These are phyloP conservation scores for Typhlomys cinereus DNA, from an alignment of 2,113 vertebrate genomes.

Conservation along the genomic window DNA sequence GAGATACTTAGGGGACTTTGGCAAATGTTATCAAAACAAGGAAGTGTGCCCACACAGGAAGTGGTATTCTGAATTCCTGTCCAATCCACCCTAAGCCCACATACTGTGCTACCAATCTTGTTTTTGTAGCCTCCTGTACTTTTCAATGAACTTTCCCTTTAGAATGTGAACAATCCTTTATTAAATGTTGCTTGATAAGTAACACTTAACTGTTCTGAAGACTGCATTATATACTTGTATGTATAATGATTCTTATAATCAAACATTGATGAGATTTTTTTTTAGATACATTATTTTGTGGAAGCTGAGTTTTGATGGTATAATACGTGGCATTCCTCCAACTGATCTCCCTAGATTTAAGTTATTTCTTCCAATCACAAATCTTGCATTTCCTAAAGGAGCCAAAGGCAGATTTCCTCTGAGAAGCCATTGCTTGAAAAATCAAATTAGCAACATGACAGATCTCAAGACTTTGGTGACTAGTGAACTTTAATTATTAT, in stretches of 20 bases:
- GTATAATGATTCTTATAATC: background rate
- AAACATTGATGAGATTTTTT: background rate
- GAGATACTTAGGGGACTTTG: constrained; percentile 44
- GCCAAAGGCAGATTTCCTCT: constrained; percentile 63
- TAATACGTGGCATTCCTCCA: background rate
- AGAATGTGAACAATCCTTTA: background rate
- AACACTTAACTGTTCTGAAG: constrained; percentile 6
- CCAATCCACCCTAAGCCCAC: background rate
- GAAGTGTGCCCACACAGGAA: constrained; percentile 43
- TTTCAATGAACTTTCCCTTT: background rate
- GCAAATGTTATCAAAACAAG: constrained; percentile 73
- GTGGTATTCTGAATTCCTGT: background rate
- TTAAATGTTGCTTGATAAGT: background rate
- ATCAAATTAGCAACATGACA: constrained; percentile 78
- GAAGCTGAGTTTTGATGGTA: constrained; percentile 8
- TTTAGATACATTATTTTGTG: background rate
- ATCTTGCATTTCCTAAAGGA: constrained; percentile 14
- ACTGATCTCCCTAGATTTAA: background rate
- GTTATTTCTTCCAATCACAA: background rate
- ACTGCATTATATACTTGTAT: background rate
- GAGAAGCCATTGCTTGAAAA: constrained; percentile 72
- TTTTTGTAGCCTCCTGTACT: background rate
- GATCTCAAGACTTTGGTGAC: constrained; percentile 77
- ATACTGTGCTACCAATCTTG: background rate
- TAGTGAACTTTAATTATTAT: constrained; percentile 82